Evolutionary conservation across 1,140 invertebrate genomes (phyloP).

Genomic region (Melanaphis sacchari): DNA sequence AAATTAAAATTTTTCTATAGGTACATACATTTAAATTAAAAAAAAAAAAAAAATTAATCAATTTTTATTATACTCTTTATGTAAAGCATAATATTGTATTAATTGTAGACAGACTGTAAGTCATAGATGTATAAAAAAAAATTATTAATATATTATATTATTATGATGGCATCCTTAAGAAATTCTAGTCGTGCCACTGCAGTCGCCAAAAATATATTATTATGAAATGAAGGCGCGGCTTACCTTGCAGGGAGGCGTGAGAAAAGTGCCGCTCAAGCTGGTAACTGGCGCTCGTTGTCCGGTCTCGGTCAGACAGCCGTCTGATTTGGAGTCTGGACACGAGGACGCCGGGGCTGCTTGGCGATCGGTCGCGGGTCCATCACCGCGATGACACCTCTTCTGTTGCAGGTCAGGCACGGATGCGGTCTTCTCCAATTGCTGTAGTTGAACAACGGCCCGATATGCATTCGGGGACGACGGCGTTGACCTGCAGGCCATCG

Average conservation of each 20-base stretch:
- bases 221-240: not conserved
- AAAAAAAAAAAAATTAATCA: not conserved
- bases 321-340: conserved; percentile 43
- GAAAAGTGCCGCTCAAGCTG: conserved; percentile 41
- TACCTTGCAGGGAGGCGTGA: conserved; percentile 15
- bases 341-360: not conserved
- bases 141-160: too few species aligned
- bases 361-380: not conserved
- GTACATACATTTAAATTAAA: not conserved
- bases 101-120: not conserved
- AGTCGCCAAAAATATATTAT: not conserved
- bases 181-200: not conserved
- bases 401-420: conserved; percentile 48
- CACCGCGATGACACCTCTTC: not conserved
- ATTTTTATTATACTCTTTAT: not conserved
- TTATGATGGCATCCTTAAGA: not conserved
- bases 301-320: conserved; percentile 29
- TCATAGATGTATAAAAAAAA: not conserved
- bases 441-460: conserved; percentile 21
- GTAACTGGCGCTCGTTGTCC: conserved; percentile 23
- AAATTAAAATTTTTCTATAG: not conserved
- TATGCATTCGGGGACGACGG: conserved; percentile 46
- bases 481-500: conserved; percentile 37
- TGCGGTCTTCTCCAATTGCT: conserved; percentile 49
- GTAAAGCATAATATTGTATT: not conserved